Base-by-base conservation (phyloP, 64 coral and sea anemone species). In the Porites lutea region DNA sequence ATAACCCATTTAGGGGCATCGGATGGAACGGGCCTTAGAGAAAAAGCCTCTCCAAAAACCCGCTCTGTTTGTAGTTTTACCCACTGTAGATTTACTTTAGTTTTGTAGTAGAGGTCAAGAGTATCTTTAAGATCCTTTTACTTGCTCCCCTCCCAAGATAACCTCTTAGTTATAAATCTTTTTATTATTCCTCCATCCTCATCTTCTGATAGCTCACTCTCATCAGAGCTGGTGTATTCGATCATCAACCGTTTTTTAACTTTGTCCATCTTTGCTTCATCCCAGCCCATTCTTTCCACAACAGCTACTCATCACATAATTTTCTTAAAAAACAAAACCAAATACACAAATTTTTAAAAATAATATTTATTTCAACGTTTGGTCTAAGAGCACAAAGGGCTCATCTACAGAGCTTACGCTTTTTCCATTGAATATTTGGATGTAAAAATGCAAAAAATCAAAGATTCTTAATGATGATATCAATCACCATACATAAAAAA, bases 161-260 rank as follows among this genome's bases (percentile, higher is more conserved):
- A 44, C 53, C 78, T 80, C 19, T 80, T 80, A 43, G 78, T 80
- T 1, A 60, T 51, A 80, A 61, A 62, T 80, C 53, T 23, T 43
- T 80, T 80, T 0, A 80, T 22, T 22, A 61, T 54, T 44, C 5
- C n/a, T 4, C 78, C 78, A 80, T 22, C 15, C 44, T 80, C 78
- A 62, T 61, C 21, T 27, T 80, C 78, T 4, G 54, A 80, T 6
- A 80, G 51, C 23, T 80, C 78, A 60, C 78, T 80, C 9, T 80
- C 55, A 60, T 80, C 78, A 60, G 78, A 80, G 13, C 78, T 80
- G 10, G 78, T 80, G 9, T 80, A 80, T 2, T 80, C 78, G 0
- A 22, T 2, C 2, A 14, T 80, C 4, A 80, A 13, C 11, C 37
- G 45, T 13, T 61, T 80, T 43, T 80, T 61, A 27, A 52, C 20